Evolutionary conservation across 2,797 vertebrate species (phyloP).

Genomic region (Xiphophorus birchmanni): DNA sequence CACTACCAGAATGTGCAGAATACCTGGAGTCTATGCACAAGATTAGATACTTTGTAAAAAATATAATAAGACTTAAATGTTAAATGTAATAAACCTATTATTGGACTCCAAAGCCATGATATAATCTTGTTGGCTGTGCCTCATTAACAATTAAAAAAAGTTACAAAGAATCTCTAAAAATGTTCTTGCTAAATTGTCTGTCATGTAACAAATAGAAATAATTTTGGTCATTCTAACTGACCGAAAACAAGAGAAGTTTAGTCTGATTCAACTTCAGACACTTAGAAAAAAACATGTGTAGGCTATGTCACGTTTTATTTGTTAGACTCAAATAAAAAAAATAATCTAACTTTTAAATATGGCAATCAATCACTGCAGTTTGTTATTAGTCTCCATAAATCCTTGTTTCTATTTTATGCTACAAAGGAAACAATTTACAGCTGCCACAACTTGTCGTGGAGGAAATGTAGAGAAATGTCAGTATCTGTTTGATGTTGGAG

Average conservation of each 20-base stretch:
- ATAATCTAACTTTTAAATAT: not conserved
- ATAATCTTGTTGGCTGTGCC: no score
- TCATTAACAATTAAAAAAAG: no score
- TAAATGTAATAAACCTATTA: not conserved
- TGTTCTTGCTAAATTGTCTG: no score
- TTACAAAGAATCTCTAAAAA: no score
- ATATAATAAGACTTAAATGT: slow-evolving; percentile 14
- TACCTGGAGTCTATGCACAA: not conserved
- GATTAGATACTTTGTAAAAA: not conserved
- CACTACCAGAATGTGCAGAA: not conserved
- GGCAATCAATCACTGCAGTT: not conserved
- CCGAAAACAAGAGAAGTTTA: no score
- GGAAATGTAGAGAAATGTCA: not conserved
- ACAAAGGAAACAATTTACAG: not conserved
- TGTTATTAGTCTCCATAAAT: not conserved
- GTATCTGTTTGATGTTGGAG: not conserved
- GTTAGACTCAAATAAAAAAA: not conserved
- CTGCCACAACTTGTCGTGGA: not conserved
- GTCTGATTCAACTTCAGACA: no score
- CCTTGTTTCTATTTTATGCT: not conserved
- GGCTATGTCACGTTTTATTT: no score
- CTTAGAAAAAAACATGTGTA: no score
- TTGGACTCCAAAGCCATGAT: no score
- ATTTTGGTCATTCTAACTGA: no score
- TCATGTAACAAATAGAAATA: no score